Percentiles rank a stretch among this genome's conserved stretches.
Evolutionary conservation across 2,797 vertebrate species (phyloP).

Genomic region (Garrulus glandarius): DNA sequence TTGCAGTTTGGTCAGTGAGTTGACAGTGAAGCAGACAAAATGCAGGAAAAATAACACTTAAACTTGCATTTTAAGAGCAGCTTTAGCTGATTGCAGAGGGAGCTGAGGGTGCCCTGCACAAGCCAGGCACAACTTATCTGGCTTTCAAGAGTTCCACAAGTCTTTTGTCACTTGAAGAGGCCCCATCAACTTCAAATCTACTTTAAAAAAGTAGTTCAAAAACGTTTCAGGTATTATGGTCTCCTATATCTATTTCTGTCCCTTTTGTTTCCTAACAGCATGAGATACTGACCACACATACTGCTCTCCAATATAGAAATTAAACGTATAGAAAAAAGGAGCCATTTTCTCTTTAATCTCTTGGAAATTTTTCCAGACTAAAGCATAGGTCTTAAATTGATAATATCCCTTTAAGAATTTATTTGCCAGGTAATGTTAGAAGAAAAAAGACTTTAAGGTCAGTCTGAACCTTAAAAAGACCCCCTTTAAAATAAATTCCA

Average conservation of each 20-base stretch:
- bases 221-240: slow-evolving; percentile 9
- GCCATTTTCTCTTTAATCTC: slow-evolving; percentile 37
- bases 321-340: slow-evolving; percentile 19
- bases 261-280: slow-evolving; percentile 61
- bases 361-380: neutral
- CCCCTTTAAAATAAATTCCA: slow-evolving; percentile 11
- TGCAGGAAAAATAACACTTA: neutral
- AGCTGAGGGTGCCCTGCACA: neutral
- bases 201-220: slow-evolving; percentile 52
- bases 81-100: neutral
- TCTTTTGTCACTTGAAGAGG: slow-evolving; percentile 31
- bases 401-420: slow-evolving; percentile 59
- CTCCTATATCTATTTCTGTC: slow-evolving; percentile 50
- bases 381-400: slow-evolving; percentile 29
- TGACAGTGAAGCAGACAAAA: neutral
- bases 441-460: slow-evolving; percentile 39
- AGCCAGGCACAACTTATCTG: neutral
- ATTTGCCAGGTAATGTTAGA: slow-evolving; percentile 42
- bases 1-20: neutral
- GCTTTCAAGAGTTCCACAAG: slow-evolving; percentile 17
- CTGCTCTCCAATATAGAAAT: slow-evolving; percentile 60
- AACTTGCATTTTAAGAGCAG: neutral
- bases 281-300: slow-evolving; percentile 41
- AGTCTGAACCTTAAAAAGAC: slow-evolving; percentile 38
- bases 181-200: slow-evolving; percentile 23